A percentile compares a stretch with the other conserved stretches of the same genome.
These are phyloP conservation scores for Ceyx erithaca DNA, from an alignment of 2,797 vertebrate genomes.

Conservation along the genomic window DNA sequence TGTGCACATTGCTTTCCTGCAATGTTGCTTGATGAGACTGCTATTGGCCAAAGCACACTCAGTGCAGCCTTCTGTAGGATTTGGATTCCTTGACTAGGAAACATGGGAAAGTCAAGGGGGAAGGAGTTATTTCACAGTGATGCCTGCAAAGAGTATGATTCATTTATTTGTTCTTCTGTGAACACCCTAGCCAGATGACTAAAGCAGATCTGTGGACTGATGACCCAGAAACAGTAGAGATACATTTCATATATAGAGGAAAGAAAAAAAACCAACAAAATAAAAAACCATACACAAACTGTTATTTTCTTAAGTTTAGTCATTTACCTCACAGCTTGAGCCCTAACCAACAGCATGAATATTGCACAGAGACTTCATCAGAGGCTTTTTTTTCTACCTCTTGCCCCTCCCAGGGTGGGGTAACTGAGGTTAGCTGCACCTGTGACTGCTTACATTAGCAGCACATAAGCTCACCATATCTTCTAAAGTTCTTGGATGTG, in stretches of 20 bases:
- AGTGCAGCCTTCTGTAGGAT: neutral
- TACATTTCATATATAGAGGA: neutral
- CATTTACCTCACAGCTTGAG: neutral
- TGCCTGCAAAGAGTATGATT: neutral
- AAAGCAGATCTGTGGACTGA: slow-evolving; percentile 12
- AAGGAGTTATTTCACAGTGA: neutral
- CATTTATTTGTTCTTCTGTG: slow-evolving; percentile 13
- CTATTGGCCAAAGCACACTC: accelerated
- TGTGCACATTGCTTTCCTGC: neutral
- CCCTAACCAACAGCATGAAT: neutral
- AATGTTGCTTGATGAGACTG: neutral
- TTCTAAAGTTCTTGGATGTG: neutral
- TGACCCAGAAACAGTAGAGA: neutral
- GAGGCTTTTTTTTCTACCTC: neutral
- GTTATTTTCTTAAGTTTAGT: neutral
- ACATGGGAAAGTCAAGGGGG: neutral
- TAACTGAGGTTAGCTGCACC: neutral
- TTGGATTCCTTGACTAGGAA: accelerated
- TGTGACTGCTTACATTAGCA: neutral
- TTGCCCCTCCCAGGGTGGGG: neutral
- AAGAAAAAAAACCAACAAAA: neutral
- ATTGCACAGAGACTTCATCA: neutral
- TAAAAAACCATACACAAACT: neutral
- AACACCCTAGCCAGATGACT: neutral
- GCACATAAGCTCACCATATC: neutral